phyloP scores from a whole-genome alignment of 1,140 invertebrate genomes.

The Drosophila jambulina region DNA sequence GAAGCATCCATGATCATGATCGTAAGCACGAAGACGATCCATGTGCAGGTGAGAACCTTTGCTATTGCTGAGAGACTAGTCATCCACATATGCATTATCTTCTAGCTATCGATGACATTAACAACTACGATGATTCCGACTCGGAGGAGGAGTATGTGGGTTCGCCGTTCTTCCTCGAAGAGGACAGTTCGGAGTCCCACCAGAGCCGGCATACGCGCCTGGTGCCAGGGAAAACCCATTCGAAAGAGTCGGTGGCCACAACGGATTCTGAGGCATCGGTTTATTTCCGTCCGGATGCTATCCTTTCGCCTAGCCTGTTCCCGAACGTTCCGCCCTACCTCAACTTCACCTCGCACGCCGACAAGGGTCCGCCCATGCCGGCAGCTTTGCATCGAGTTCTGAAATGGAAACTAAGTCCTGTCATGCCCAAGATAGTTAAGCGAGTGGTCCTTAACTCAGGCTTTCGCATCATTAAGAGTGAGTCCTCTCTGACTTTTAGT shows the following conservation, averaged over 20 bases:
- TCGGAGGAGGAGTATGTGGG: conserved; percentile 79
- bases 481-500: conserved; percentile 30
- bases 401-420: conserved; percentile 96
- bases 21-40: conserved; percentile 72
- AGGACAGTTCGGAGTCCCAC: conserved; percentile 63
- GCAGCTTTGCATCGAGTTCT: conserved; percentile 90
- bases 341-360: conserved; percentile 92
- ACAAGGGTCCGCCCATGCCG: conserved; percentile 88
- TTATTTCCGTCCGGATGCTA: conserved; percentile 79
- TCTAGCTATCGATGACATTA: conserved; percentile 77
- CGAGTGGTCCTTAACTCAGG: conserved; percentile 93
- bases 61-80: background rate
- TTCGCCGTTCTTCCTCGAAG: conserved; percentile 68
- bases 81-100: too few relatives aligned
- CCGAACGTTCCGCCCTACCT: conserved; percentile 95
- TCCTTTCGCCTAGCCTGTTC: conserved; percentile 91
- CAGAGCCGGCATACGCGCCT: conserved; percentile 74
- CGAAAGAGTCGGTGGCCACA: conserved; percentile 60
- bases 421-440: conserved; percentile 95
- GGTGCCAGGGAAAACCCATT: conserved; percentile 43
- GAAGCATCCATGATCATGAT: conserved; percentile 32
- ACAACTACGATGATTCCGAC: conserved; percentile 76
- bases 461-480: conserved; percentile 93
- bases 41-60: conserved; percentile 52
- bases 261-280: conserved; percentile 61